A percentile compares a stretch with the other conserved stretches of the same genome.
These are phyloP conservation scores for Frankliniella intonsa DNA, from an alignment of 2,888 invertebrate genomes.

Conservation along the genomic window DNA sequence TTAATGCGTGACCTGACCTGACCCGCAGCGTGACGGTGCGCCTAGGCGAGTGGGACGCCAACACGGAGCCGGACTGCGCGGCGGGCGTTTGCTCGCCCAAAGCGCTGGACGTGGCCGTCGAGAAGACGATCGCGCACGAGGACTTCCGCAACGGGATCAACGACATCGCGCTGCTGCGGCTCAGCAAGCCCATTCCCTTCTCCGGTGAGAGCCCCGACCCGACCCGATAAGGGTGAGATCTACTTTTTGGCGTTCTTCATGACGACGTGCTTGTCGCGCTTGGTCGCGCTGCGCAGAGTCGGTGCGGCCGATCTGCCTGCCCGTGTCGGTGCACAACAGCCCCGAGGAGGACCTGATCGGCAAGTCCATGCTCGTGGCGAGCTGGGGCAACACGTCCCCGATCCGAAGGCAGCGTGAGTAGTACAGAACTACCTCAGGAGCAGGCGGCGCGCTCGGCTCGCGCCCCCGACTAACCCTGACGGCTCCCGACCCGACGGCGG, in stretches of 20 bases:
- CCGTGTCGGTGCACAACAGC: conserved; percentile 33
- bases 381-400: conserved; percentile 13
- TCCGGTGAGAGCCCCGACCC: background rate
- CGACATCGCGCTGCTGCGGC: conserved; percentile 39
- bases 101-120: conserved; percentile 35
- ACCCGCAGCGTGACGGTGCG: conserved; percentile 37
- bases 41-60: conserved; percentile 39
- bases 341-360: background rate
- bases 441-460: background rate
- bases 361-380: background rate
- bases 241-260: background rate
- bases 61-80: conserved; percentile 38
- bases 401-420: conserved; percentile 2
- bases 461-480: background rate
- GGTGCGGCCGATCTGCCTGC: conserved; percentile 37
- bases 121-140: conserved; percentile 34
- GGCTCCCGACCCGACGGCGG: background rate
- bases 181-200: conserved; percentile 33
- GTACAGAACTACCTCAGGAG: too few species aligned
- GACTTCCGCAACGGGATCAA: conserved; percentile 37
- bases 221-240: background rate
- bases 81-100: conserved; percentile 34
- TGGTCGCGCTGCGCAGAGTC: conserved; percentile 33
- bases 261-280: background rate
- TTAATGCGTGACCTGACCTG: background rate